Base-by-base conservation (phyloP, 2,888 invertebrate species). In the Eulithis testata region DNA sequence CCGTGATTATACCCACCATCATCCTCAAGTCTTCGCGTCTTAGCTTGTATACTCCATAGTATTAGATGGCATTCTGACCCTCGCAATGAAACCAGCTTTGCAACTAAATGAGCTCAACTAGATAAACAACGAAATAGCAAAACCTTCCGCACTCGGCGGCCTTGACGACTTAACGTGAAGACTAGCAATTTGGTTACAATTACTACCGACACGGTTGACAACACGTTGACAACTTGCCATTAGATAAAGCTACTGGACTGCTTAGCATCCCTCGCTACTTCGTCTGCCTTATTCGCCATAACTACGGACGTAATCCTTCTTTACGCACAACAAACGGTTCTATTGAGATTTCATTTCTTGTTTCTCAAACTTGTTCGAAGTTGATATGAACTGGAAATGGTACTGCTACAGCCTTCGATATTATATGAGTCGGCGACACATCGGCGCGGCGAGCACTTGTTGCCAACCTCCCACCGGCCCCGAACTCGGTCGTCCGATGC, bases 361-460 rank as follows among this genome's bases (percentile, higher is more conserved):
- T 21, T 21, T 21, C 21, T 21, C 21, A 1, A 21, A 21, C 21
- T 12, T 45, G 45, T 45, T 12, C 12, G 5, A 8, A 11, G 12
- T 7, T 6, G 50, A 50, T 55, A 47, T 61, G 43, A 50, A 12
- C 31, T 61, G 50, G 44, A 40, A 27, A 21, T 14, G 4, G 31
- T 37, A 21, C 21, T 21, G n/a, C 11, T 40, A n/a, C 27, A 40
- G 57, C 57, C 47, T 64, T 45, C 53, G 61, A 49, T 47, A 47
- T 64, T 47, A 60, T 60, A 21, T 57, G 53, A 45, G 61, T 40
- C 50, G 70, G 66, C 68, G 72, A 61, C 71, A 51, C 50, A 47
- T 9, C 53, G 71, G 52, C 73, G 71, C 68, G 31, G 63, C 21
- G 66, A 63, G 49, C 51, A 73, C 73, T 73, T 73, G 71, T 73